Percentiles rank a stretch among this genome's conserved stretches.
Conservation (phyloP, 1,140 invertebrate genomes). For the Copidosoma floridanum region DNA sequence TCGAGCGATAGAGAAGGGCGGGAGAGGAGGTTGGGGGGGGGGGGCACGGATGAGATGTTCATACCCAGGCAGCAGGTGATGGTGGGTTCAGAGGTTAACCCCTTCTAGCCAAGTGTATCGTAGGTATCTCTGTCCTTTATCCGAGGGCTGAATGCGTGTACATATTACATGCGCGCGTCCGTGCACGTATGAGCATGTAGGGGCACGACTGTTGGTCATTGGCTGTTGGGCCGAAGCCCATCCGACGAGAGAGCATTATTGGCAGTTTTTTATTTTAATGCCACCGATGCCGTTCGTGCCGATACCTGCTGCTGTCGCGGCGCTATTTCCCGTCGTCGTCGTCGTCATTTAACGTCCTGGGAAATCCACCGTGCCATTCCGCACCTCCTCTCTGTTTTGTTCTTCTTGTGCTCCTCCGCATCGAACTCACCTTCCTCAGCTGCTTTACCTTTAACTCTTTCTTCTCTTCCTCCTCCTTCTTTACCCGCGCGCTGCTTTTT, state of each 20-base stretch:
- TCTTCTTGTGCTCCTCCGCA: no score
- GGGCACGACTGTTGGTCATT: no score
- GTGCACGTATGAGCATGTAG: no score
- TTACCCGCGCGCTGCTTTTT: neutral
- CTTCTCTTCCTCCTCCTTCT: no score
- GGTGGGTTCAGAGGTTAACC: slow-evolving; percentile 26
- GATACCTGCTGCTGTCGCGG: no score
- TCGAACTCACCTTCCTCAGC: no score
- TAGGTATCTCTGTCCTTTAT: slow-evolving; percentile 22
- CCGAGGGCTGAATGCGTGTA: no score
- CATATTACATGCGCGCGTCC: no score
- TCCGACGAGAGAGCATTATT: slow-evolving; percentile 24
- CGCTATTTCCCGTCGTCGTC: slow-evolving; percentile 4
- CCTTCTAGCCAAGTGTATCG: slow-evolving; percentile 13
- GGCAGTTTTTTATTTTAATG: slow-evolving; percentile 18
- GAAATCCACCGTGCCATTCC: neutral
- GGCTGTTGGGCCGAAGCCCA: no score
- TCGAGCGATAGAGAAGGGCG: neutral
- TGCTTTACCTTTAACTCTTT: no score
- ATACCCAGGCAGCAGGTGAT: slow-evolving; percentile 27
- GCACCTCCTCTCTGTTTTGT: no score
- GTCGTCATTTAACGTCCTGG: neutral
- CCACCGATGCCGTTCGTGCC: no score
- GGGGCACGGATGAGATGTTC: slow-evolving; percentile 14
- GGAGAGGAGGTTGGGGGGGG: neutral